Evolutionary conservation across 2,888 invertebrate genomes (phyloP), one percentile per base, ranked within the genome.

Genomic region (Nomada fucata): DNA sequence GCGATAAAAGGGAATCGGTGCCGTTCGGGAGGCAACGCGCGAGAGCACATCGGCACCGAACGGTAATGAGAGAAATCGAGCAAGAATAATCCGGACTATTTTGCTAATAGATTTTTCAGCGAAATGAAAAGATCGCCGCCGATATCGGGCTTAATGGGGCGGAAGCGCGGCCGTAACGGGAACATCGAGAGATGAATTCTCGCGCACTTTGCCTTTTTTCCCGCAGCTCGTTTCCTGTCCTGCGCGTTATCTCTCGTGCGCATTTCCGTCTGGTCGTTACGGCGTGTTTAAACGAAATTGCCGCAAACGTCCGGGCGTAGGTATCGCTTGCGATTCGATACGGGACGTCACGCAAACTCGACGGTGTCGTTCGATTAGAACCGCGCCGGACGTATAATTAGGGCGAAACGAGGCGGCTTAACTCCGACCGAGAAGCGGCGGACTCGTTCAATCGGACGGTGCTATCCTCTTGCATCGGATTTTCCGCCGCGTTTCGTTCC

Each of bases 31-130:
- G 36, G 23, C 20, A 69, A 23, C 18, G 42, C 11, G 7, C 13
- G 44, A 26, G 4, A 61, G 44, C 47, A 23, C 63, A 42, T 42
- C 23, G 50, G n/a, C 60, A 23, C 50, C 36, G 36, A 52, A 60
- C 23, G 60, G 23, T 72, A 80, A 77, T 72, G 53, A 64, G 74
- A 52, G 74, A 61, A 78, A 81, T 76, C 55, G 61, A 75, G 64
- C 5, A 59, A 69, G 59, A 60, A 82, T 76, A 81, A 83, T 76
- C 77, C 59, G 53, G 83, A 61, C 77, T 85, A 88, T 88, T 89
- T 89, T 87, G 86, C 85, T 88, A 90, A 90, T 90, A 89, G 87
- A 88, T 89, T 88, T 90, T 86, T 88, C 89, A 85, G 69, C 79
- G 81, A 73, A 88, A 89, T 87, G 88, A 89, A 89, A 90, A 90